Evolutionary conservation across 2,113 vertebrate genomes (phyloP).

Genomic region (Bos javanicus): DNA sequence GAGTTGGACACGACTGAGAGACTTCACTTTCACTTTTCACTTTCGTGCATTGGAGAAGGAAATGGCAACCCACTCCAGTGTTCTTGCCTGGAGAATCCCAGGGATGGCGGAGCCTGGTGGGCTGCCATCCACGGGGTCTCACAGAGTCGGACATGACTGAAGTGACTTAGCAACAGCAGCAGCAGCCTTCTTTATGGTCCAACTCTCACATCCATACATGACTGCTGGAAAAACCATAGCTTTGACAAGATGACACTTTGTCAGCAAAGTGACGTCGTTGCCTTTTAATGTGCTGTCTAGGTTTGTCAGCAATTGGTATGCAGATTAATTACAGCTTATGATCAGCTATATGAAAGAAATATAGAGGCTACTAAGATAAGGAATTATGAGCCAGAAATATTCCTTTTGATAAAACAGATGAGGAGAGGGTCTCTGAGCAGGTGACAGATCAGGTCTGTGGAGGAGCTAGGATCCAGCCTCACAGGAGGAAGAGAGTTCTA

Average conservation of each 20-base stretch:
- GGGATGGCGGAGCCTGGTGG: fast-evolving
- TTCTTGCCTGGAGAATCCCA: too few relatives aligned
- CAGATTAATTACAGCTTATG: not conserved
- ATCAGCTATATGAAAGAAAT: not conserved
- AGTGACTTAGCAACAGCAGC: not conserved
- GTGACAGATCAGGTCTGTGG: not conserved
- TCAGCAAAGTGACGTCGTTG: not conserved
- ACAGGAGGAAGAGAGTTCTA: not conserved
- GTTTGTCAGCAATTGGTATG: not conserved
- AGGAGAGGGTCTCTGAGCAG: not conserved
- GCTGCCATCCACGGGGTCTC: too few relatives aligned
- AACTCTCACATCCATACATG: not conserved
- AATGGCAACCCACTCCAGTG: too few relatives aligned
- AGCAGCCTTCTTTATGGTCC: not conserved
- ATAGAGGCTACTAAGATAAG: not conserved
- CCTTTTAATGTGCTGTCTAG: not conserved
- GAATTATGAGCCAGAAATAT: not conserved
- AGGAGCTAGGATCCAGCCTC: not conserved
- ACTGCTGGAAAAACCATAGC: not conserved
- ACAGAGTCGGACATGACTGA: too few relatives aligned
- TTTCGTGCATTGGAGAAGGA: too few relatives aligned
- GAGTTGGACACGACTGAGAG: fast-evolving
- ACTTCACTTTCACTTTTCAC: too few relatives aligned
- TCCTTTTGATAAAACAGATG: not conserved
- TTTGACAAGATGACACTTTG: not conserved